phyloP scores from a whole-genome alignment of 1,140 invertebrate genomes.

The Hyles vespertilio region DNA sequence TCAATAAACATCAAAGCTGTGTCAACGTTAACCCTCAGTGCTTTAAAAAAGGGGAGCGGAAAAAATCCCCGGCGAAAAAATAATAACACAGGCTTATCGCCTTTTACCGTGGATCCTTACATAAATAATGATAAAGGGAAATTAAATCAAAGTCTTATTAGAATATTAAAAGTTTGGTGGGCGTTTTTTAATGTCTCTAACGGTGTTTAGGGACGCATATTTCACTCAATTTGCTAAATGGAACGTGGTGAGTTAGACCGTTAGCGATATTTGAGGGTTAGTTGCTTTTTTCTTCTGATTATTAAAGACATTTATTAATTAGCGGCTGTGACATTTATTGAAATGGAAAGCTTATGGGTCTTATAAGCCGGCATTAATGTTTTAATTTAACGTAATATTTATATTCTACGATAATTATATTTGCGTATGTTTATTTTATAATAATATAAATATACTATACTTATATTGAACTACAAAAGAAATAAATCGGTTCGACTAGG shows the following conservation, averaged over 20 bases:
- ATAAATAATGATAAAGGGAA: conserved; percentile 75
- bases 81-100: conserved; percentile 68
- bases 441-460: too few relatives aligned
- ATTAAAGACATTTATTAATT: conserved; percentile 40
- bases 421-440: too few relatives aligned
- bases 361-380: too few relatives aligned
- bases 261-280: conserved; percentile 44
- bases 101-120: conserved; percentile 65
- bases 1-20: conserved; percentile 21
- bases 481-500: too few relatives aligned
- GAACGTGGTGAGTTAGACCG: conserved; percentile 43
- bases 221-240: conserved; percentile 73
- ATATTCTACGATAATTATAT: too few relatives aligned
- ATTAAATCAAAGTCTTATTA: conserved; percentile 75
- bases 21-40: conserved; percentile 27
- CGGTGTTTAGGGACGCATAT: conserved; percentile 63
- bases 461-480: too few relatives aligned
- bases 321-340: conserved; percentile 24
- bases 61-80: conserved; percentile 47
- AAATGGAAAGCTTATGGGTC: too few relatives aligned
- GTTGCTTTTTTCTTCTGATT: conserved; percentile 31
- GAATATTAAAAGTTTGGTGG: conserved; percentile 71
- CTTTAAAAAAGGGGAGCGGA: conserved; percentile 33
- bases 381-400: too few relatives aligned
- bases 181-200: conserved; percentile 68